Evolutionary conservation across 2,113 vertebrate genomes (phyloP), one percentile per base, ranked within the genome.

Genomic region (Jacana jacana): DNA sequence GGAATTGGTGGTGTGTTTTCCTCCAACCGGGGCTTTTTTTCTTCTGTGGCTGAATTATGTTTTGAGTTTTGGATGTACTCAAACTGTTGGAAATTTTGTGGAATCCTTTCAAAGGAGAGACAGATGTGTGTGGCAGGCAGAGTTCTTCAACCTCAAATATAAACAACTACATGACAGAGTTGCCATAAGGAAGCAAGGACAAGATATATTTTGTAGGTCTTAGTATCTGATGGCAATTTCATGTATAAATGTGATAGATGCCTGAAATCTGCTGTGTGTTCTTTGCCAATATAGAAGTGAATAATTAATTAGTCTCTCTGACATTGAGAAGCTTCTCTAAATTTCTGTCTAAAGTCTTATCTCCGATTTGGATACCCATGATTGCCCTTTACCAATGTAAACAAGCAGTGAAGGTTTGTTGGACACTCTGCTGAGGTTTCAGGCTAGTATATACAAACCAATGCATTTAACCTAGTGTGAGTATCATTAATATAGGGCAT

Each of bases 401-500:
- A 7, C 33, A 17, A 33, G 39, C 63, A 54, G 65, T 55, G 39
- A 23, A 22, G 60, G 13, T 2, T 28, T 77, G 49, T 3, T n/a
- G 51, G 18, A n/a, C 2, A 2, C 54, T 46, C 55, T 77, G 70
- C 90, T 37, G 72, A 19, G 40, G 31, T 49, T 86, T n/a, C 30
- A 17, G 4, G 8, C 15, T 6, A 24, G 23, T 80, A 4, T 33
- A 5, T 42, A 3, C 6, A 51, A 75, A 27, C n/a, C 23, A 66
- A 14, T 24, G n/a, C 64, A 5, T 49, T n/a, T 6, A 17, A 37
- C 60, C 10, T 30, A 40, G 6, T 2, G 18, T 10, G 81, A 51
- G 1, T 20, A 17, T 16, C 44, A 6, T 22, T 70, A 58, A 24
- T 0, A 3, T 6, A 20, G 54, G 35, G 12, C 24, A 22, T 4